Evolutionary conservation across 2,888 invertebrate genomes (phyloP).

Genomic region (Leptinotarsa tumamoca): DNA sequence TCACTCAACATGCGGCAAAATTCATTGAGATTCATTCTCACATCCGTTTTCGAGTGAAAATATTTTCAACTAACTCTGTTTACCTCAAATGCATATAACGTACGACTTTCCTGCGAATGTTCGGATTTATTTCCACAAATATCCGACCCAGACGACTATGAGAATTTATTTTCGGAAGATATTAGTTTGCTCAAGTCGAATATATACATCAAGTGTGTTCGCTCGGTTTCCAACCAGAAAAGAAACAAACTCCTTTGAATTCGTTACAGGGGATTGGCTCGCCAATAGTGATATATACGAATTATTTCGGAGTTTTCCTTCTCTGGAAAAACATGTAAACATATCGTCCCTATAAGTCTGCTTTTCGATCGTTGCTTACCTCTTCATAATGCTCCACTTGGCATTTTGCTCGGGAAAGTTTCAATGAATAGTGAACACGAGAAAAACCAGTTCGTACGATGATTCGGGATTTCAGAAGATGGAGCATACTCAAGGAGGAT

Average conservation of each 20-base stretch:
- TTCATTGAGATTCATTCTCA: background rate
- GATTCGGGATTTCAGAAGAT: background rate
- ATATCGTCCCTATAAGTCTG: slow-evolving; percentile 47
- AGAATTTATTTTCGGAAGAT: slow-evolving; percentile 33
- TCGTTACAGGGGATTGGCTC: slow-evolving; percentile 35
- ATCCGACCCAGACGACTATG: slow-evolving; percentile 33
- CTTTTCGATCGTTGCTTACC: slow-evolving; percentile 46
- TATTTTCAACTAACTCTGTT: slow-evolving; percentile 1
- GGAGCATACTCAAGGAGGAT: background rate
- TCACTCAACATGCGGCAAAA: background rate
- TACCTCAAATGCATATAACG: slow-evolving; percentile 9
- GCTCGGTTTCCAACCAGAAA: slow-evolving; percentile 30
- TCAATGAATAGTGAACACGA: slow-evolving; percentile 38
- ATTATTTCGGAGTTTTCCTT: slow-evolving; percentile 49
- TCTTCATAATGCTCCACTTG: slow-evolving; percentile 49
- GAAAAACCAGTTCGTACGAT: slow-evolving; percentile 20
- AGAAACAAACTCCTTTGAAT: slow-evolving; percentile 38
- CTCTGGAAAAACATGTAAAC: slow-evolving; percentile 49
- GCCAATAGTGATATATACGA: slow-evolving; percentile 49
- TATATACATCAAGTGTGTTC: slow-evolving; percentile 32
- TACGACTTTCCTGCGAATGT: background rate
- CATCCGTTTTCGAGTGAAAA: background rate
- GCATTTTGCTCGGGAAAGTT: slow-evolving; percentile 44
- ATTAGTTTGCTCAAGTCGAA: slow-evolving; percentile 32
- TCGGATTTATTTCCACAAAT: slow-evolving; percentile 25